Conservation (phyloP, 2,797 vertebrate genomes). For the Pipistrellus nathusii region DNA sequence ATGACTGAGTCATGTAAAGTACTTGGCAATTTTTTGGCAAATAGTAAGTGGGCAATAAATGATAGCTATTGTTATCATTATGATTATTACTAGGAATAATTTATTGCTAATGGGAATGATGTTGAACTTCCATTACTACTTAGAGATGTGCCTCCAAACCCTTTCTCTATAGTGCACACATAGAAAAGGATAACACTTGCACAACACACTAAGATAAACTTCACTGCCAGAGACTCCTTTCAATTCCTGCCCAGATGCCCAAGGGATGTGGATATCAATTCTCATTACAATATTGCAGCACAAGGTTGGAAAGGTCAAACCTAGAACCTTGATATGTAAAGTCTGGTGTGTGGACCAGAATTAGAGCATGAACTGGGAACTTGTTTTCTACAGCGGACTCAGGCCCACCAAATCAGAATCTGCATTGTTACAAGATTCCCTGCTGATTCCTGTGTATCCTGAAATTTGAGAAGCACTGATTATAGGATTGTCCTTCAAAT, state of each 20-base stretch:
- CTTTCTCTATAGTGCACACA: neutral
- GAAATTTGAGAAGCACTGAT: neutral
- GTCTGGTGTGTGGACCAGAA: no score
- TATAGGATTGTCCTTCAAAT: neutral
- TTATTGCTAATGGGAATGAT: neutral
- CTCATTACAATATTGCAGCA: neutral
- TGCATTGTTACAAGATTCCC: neutral
- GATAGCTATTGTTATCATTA: neutral
- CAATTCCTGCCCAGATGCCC: neutral
- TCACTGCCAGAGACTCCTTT: neutral
- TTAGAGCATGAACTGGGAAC: neutral
- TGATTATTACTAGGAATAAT: slow-evolving; percentile 26
- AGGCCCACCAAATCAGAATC: neutral
- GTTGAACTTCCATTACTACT: neutral
- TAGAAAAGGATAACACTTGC: neutral
- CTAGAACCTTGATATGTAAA: neutral
- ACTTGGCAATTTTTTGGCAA: neutral
- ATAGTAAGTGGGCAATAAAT: neutral
- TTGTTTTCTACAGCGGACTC: neutral
- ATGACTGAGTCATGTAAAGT: neutral
- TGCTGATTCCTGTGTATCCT: neutral
- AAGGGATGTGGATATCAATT: neutral
- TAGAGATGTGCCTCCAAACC: neutral
- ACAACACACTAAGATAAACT: neutral
- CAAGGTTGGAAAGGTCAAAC: neutral